Conservation (phyloP, 1,140 invertebrate species). For the Scaptodrosophila lebanonensis region DNA sequence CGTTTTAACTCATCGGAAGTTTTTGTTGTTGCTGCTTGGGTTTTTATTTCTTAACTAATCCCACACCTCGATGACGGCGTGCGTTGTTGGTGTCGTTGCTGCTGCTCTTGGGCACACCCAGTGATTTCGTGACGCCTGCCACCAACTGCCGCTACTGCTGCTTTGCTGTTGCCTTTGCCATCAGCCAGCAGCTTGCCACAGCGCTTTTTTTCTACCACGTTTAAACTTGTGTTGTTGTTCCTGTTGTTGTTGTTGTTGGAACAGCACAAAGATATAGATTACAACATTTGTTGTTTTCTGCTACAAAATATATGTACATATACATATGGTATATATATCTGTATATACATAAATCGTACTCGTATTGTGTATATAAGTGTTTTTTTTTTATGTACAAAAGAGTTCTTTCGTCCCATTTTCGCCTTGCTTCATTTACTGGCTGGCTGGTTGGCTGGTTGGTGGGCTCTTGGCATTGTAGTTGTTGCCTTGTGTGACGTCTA, state of each 20-base stretch:
- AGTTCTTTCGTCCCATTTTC: too few relatives aligned
- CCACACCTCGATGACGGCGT: slow-evolving; percentile 32
- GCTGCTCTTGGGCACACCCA: slow-evolving; percentile 46
- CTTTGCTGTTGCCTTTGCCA: neutral
- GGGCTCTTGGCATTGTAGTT: too few relatives aligned
- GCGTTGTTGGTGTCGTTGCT: slow-evolving; percentile 4
- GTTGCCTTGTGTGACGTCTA: too few relatives aligned
- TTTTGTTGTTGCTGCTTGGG: slow-evolving; percentile 25
- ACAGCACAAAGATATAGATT: slow-evolving; percentile 40
- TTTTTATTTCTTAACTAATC: slow-evolving; percentile 56
- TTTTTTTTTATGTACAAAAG: too few relatives aligned
- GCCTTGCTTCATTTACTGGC: too few relatives aligned
- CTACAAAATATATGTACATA: slow-evolving; percentile 28
- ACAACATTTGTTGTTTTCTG: slow-evolving; percentile 44
- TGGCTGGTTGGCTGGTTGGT: too few relatives aligned
- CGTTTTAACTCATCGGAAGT: slow-evolving; percentile 52
- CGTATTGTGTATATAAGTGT: slow-evolving; percentile 26
- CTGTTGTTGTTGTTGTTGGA: too few relatives aligned
- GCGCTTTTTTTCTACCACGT: slow-evolving; percentile 21
- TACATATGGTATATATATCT: neutral
- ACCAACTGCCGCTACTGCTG: neutral
- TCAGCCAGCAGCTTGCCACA: too few relatives aligned
- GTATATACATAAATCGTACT: slow-evolving; percentile 1
- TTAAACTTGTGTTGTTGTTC: slow-evolving; percentile 30
- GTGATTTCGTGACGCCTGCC: slow-evolving; percentile 43